These are phyloP conservation scores for Heterochromis multidens DNA, from an alignment of 2,113 vertebrate genomes.

Conservation along the genomic window DNA sequence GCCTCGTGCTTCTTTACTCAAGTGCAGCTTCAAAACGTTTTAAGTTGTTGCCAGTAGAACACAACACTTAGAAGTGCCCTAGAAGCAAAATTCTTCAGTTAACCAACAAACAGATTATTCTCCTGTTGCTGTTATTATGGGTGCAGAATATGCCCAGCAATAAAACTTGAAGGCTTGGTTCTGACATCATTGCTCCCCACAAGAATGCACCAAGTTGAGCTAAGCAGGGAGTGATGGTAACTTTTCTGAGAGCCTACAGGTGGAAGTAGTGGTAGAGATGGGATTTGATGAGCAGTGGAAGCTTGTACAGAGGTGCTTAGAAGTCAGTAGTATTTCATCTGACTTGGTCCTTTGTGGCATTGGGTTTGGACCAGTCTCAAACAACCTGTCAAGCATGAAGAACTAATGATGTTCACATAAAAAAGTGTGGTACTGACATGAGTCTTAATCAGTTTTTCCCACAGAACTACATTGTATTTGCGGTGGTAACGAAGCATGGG, in stretches of 20 bases:
- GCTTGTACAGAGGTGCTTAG: neutral
- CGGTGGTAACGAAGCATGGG: neutral
- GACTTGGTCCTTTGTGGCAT: neutral
- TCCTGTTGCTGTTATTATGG: too few relatives aligned
- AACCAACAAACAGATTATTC: neutral
- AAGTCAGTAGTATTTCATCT: neutral
- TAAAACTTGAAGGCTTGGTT: neutral
- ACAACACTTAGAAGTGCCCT: neutral
- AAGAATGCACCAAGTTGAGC: neutral
- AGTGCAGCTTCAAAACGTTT: neutral
- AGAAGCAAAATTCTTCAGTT: neutral
- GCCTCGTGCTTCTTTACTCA: neutral
- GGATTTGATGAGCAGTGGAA: neutral
- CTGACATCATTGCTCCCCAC: neutral
- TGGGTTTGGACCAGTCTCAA: neutral
- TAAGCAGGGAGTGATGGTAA: neutral
- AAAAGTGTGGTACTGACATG: neutral
- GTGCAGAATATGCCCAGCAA: neutral
- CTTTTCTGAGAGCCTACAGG: neutral
- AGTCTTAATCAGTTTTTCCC: neutral
- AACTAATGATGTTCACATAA: neutral
- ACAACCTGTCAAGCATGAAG: neutral
- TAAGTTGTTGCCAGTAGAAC: neutral
- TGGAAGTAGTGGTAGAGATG: neutral
- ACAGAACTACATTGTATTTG: neutral